These are phyloP conservation scores for Dione juno DNA, from an alignment of 2,888 invertebrate species.

Conservation along the genomic window DNA sequence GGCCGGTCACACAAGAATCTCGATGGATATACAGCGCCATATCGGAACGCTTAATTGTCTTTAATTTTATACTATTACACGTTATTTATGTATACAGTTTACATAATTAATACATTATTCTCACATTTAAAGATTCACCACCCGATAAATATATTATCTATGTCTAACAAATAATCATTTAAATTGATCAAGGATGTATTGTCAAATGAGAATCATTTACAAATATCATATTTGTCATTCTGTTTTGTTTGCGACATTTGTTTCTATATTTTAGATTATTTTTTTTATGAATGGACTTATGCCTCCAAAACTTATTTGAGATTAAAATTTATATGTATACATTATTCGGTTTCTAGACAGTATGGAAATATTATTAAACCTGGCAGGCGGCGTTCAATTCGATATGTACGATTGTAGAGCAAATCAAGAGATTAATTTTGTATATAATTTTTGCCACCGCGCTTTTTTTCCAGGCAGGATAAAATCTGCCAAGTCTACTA, in stretches of 20 bases:
- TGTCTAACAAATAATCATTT: not conserved
- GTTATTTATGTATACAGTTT: constrained; percentile 21
- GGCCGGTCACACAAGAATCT: constrained; percentile 1
- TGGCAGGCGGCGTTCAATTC: no score
- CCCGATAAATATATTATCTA: constrained; percentile 8
- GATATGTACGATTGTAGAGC: no score
- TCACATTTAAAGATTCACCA: constrained; percentile 21
- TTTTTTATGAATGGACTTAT: no score
- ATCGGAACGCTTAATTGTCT: constrained; percentile 21
- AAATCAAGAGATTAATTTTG: no score
- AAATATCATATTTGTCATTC: not conserved
- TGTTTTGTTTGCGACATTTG: not conserved
- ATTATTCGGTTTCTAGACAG: no score
- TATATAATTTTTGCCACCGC: no score
- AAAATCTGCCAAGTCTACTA: no score
- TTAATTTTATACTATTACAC: constrained; percentile 13
- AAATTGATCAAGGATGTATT: constrained; percentile 22
- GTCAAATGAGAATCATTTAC: not conserved
- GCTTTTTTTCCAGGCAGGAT: no score
- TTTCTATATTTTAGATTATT: no score
- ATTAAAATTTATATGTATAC: no score
- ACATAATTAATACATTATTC: constrained; percentile 23
- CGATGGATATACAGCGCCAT: not conserved
- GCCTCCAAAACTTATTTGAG: no score
- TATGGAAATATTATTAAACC: no score